Base-by-base conservation (phyloP, 2,113 vertebrate genomes). In the Myanophis thanlyinensis region DNA sequence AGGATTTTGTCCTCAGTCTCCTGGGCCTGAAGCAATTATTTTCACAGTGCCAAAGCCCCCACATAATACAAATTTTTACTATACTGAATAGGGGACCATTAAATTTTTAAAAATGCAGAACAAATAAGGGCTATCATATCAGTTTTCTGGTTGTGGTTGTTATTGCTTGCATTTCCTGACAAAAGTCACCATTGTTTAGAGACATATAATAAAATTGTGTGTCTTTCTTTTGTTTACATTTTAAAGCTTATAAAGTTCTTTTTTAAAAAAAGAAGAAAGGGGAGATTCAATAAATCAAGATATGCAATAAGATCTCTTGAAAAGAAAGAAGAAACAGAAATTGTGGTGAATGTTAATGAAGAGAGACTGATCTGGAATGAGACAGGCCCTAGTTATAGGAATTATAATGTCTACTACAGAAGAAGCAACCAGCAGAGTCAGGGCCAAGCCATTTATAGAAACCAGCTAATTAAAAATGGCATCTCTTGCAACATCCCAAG, bases 1-100 rank as follows among this genome's bases (percentile, higher is more conserved):
- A 96, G 84, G 94, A 92, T 93, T 95, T 97, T 96, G 93, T 97
- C 96, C 97, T 97, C 97, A 96, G 97, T 95, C 97, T 96, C 54
- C 91, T 93, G 93, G 92, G 93, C 51, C 89, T 80, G 53, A 96
- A 88, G 80, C 87, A 93, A 89, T 95, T 96, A 94, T 94, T 97
- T 84, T 67, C 27, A 88, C 35, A 0, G 9, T 47, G 89, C 93
- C 80, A 95, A 97, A 96, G 91, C 80, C 56, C 87, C 4, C 48
- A 85, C n/a, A 67, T 95, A 90, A 94, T 94, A 95, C 93, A 94
- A 93, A 94, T 93, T 95, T 44, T 93, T 92, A 91, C 67, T 80
- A 2, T 53, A 6, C 87, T n/a, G 10, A 25, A 1, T 56, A 10
- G 3, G 53, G 5, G 4, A 0, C 3, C 87, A 89, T 94, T 91